Percentiles rank a stretch among this genome's conserved stretches.
Conservation (phyloP, 37 sponge, comb jelly and placozoan species). For the Oscarella lobularis region DNA sequence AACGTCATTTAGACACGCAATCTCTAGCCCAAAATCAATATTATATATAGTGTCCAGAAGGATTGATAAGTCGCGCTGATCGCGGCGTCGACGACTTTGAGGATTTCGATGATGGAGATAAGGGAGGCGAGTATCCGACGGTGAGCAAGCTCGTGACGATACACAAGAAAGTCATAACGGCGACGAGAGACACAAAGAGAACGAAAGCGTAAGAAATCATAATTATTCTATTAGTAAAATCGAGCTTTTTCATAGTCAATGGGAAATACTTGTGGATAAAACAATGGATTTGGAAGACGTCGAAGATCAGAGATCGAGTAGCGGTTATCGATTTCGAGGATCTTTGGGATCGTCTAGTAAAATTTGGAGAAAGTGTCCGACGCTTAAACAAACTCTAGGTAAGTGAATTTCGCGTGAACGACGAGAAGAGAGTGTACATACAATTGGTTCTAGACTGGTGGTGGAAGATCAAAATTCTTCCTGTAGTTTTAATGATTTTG, state of each 20-base stretch:
- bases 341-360: not conserved
- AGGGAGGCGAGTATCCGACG: slow-evolving; percentile 17
- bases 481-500: slow-evolving; percentile 28
- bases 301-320: not conserved
- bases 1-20: not conserved
- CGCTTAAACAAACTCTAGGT: no score
- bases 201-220: slow-evolving; percentile 10
- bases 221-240: no score
- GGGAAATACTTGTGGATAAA: slow-evolving; percentile 51
- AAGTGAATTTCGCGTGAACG: no score
- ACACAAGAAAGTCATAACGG: slow-evolving; percentile 46
- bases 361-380: no score
- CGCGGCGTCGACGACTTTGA: slow-evolving; percentile 66
- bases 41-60: slow-evolving; percentile 32
- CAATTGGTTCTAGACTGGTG: slow-evolving; percentile 48
- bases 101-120: slow-evolving; percentile 32
- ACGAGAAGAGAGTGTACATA: no score
- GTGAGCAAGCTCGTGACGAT: slow-evolving; percentile 40
- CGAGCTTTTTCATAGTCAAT: slow-evolving; percentile 29
- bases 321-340: not conserved
- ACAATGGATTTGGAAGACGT: slow-evolving; percentile 54
- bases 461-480: slow-evolving; percentile 55
- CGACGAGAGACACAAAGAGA: slow-evolving; percentile 29
- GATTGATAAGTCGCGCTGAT: slow-evolving; percentile 33
- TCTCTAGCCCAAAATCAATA: not conserved